Evolutionary conservation across 1,140 invertebrate species (phyloP), one percentile per base, ranked within the genome.

Genomic region (Drosophila pseudoananassae): DNA sequence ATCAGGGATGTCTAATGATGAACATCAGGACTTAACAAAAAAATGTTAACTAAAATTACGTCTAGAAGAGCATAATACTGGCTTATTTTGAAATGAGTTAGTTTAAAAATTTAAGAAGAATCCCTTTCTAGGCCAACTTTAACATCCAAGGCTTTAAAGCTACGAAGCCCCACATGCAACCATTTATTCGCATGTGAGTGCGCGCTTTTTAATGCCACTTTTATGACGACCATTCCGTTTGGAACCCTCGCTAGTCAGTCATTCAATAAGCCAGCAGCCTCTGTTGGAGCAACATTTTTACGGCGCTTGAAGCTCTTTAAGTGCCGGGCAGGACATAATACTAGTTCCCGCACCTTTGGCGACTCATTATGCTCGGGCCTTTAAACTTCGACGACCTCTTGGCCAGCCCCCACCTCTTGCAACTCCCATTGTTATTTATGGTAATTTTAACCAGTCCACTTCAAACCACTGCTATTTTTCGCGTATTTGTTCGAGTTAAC

Each of bases 161-260:
- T 10, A 47, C 50, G 43, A 70, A 55, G 29, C 47, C 31, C 38
- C 43, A 55, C 51, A 60, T 25, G 46, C 31, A 23, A 9, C 51
- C 53, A 40, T 59, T 45, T 46, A 38, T 17, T 36, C 17, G 33
- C 59, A 15, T 49, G 12, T 40, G 31, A 31, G 9, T 50, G 40
- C 2, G 45, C 27, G 40, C 25, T 66, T 82, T 64, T 82, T 82
- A 82, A 82, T 75, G 59, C 45, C 31, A 47, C 52, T 77, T 78
- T 84, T 73, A 79, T 79, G 66, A 58, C 59, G 54, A 78, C 57
- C 76, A 84, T 84, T 84, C 65, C 50, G 43, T 51, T 53, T 25
- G 55, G 50, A 49, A 40, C 60, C 47, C 29, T 27, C 45, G 36
- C 38, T 64, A 82, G 53, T 82, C 36, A 65, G 31, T 59, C 70